These are phyloP conservation scores for Leptobrachium leishanense DNA, from an alignment of 2,113 vertebrate genomes.

Conservation along the genomic window DNA sequence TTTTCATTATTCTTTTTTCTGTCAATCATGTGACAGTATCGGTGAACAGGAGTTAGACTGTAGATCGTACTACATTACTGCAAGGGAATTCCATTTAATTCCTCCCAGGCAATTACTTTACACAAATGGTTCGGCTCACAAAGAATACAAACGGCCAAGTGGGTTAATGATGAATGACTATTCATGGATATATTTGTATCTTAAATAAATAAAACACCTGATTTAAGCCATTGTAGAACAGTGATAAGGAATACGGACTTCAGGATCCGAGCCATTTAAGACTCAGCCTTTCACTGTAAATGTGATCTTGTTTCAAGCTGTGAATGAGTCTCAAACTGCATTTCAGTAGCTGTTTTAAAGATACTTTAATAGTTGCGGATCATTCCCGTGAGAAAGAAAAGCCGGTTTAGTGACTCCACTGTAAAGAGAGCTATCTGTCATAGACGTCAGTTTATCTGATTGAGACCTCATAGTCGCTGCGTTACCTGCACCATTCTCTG, in stretches of 20 bases:
- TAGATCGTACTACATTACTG: conserved; percentile 15
- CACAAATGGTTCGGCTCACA: not conserved
- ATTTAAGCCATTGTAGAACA: conserved; percentile 62
- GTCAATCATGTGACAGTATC: conserved; percentile 31
- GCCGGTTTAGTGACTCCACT: conserved; percentile 74
- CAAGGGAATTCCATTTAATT: conserved; percentile 25
- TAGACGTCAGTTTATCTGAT: conserved; percentile 74
- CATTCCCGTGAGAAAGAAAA: conserved; percentile 72
- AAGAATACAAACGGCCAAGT: conserved; percentile 33
- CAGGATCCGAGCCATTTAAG: conserved; percentile 73
- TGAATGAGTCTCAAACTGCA: conserved; percentile 67
- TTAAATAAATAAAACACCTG: conserved; percentile 64
- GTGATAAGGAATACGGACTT: conserved; percentile 77
- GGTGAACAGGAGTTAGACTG: conserved; percentile 27
- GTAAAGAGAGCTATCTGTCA: conserved; percentile 72
- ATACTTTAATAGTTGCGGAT: conserved; percentile 66
- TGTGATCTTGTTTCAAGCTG: conserved; percentile 79
- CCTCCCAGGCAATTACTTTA: conserved; percentile 37
- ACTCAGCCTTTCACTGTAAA: conserved; percentile 71
- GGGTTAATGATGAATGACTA: conserved; percentile 45
- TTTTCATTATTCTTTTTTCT: not conserved
- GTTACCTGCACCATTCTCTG: conserved; percentile 57
- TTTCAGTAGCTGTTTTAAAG: conserved; percentile 70
- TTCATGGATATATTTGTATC: conserved; percentile 61
- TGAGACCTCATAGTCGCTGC: conserved; percentile 62